Percentiles rank a stretch among this genome's conserved stretches.
These are phyloP conservation scores for Helostoma temminkii DNA, from an alignment of 2,797 vertebrate species.

Conservation along the genomic window DNA sequence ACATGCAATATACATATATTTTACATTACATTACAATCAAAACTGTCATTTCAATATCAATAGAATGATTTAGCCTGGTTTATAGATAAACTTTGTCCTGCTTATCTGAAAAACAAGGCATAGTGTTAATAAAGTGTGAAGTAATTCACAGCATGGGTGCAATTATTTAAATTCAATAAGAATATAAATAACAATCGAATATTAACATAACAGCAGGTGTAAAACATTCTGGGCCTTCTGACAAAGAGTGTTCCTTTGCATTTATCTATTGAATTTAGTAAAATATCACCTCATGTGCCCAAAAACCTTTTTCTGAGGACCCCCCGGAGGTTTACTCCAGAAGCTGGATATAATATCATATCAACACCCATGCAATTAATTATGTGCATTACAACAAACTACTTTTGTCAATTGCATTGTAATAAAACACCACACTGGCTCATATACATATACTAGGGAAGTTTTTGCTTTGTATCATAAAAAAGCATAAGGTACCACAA, in stretches of 20 bases:
- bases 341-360: conserved; percentile 27
- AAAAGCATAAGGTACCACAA: background rate
- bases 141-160: conserved; percentile 45
- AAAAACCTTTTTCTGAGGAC: conserved; percentile 42
- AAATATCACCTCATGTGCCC: conserved; percentile 39
- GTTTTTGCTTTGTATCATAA: background rate
- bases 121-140: conserved; percentile 42
- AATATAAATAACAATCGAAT: conserved; percentile 49
- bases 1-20: conserved; percentile 23
- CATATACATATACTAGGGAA: background rate
- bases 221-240: conserved; percentile 22
- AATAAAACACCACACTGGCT: too few relatives aligned
- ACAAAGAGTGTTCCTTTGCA: conserved; percentile 36
- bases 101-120: conserved; percentile 23
- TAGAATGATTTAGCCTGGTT: conserved; percentile 8
- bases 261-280: conserved; percentile 7
- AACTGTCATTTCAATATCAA: conserved; percentile 31
- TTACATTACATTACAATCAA: conserved; percentile 39
- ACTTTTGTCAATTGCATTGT: background rate
- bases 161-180: conserved; percentile 51
- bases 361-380: conserved; percentile 8
- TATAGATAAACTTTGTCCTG: conserved; percentile 13
- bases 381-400: conserved; percentile 2
- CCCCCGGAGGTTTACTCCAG: conserved; percentile 29
- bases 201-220: conserved; percentile 57